Conservation (phyloP, 2,797 vertebrate genomes). For the Phyllotis vaccarum region DNA sequence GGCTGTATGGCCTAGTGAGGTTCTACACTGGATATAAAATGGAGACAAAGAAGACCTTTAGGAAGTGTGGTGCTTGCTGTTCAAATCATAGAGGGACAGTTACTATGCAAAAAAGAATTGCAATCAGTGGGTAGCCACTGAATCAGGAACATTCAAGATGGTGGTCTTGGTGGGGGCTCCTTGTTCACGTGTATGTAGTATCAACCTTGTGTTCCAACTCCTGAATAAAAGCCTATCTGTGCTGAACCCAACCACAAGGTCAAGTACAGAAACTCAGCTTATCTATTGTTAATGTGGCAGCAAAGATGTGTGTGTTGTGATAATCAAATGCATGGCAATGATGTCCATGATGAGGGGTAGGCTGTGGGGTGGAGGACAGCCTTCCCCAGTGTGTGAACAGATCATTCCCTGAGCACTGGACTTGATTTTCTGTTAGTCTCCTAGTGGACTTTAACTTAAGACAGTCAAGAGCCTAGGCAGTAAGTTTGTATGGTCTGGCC, state of each 20-base stretch:
- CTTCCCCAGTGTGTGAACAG: neutral
- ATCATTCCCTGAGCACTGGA: neutral
- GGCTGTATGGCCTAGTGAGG: neutral
- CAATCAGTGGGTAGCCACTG: neutral
- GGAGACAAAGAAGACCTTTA: neutral
- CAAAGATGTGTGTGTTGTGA: neutral
- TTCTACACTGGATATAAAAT: neutral
- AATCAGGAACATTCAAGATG: neutral
- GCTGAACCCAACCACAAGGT: neutral
- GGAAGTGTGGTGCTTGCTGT: neutral
- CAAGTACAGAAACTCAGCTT: slow-evolving; percentile 23
- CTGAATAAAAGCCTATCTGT: neutral
- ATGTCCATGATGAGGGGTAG: neutral
- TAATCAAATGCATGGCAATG: neutral
- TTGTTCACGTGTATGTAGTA: neutral
- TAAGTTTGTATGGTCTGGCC: slow-evolving; percentile 62
- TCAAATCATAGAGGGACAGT: neutral
- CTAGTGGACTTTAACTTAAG: slow-evolving; percentile 68
- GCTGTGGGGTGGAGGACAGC: neutral
- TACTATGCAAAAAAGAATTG: no score
- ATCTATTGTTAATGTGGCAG: neutral
- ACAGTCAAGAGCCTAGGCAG: slow-evolving; percentile 64
- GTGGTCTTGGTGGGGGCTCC: neutral
- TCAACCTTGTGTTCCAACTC: neutral
- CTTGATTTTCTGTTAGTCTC: slow-evolving; percentile 44